Percentiles rank a stretch among this genome's conserved stretches.
phyloP scores from a whole-genome alignment of 1,140 invertebrate genomes.

The Drosophila bipectinata region DNA sequence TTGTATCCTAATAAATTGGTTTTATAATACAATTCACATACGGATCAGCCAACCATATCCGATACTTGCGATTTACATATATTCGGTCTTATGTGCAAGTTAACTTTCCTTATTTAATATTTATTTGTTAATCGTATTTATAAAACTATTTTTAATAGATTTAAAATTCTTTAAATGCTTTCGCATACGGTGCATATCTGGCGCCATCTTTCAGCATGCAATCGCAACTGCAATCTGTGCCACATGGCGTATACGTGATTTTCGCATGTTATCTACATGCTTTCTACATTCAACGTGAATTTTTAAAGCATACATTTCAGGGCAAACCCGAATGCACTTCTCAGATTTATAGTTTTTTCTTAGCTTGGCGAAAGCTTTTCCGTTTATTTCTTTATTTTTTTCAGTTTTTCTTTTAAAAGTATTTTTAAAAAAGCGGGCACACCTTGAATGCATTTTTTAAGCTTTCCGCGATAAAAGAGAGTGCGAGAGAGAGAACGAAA shows the following conservation, averaged over 20 bases:
- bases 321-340: constrained; percentile 1
- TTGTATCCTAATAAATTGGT: too few species aligned
- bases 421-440: neutral
- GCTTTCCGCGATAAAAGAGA: neutral
- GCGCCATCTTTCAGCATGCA: constrained; percentile 30
- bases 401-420: neutral
- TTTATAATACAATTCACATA: too few species aligned
- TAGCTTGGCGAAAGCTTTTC: neutral
- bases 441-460: constrained; percentile 4
- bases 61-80: too few species aligned
- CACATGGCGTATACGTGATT: constrained; percentile 34
- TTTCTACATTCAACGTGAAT: constrained; percentile 21
- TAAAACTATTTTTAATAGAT: neutral
- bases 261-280: constrained; percentile 14
- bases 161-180: neutral
- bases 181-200: neutral
- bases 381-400: neutral
- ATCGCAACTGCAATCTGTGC: neutral
- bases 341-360: neutral
- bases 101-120: too few species aligned
- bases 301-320: constrained; percentile 20
- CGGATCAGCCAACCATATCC: too few species aligned
- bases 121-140: too few species aligned
- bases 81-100: too few species aligned
- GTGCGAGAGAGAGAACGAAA: neutral